Evolutionary conservation across 2,888 invertebrate species (phyloP), one percentile per base, ranked within the genome.

Genomic region (Drepanosiphum platanoidis): DNA sequence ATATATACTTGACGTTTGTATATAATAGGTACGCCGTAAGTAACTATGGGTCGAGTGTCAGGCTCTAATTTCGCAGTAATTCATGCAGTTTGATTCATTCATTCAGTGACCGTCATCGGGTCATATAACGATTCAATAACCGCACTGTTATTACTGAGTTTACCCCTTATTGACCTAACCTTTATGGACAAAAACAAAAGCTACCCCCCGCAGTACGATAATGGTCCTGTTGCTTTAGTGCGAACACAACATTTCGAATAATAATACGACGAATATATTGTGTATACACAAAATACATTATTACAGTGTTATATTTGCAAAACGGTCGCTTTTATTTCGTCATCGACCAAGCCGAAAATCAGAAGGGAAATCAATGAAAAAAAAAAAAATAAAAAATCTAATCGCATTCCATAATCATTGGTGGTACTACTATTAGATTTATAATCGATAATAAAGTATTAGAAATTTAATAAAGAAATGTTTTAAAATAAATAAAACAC

Each of bases 161-260:
- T 42, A 68, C 27, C 18, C n/a, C 34, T 58, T 46, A 30, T 34
- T 30, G 61, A 30, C 61, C 61, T 8, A 61, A 30, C 18, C 30
- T 27, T 61, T 8, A 11, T 39, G 5, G 22, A 7, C 27, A 27
- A 36, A 80, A 36, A 80, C 52, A 80, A 80, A 70, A 80, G 18
- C 27, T 30, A 58, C 22, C 80, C 52, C 80, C 30, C 13, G 30
- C 36, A 58, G 70, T 30, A 32, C 80, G 11, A 8, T 80, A 70
- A 80, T 70, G 36, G 64, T 22, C 1, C 18, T 32, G 61, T 27
- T 27, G 61, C 61, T 61, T n/a, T 9, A 61, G 61, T 30, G n/a
- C 27, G 27, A 61, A n/a, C 11, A 7, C 11, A 0, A 61, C 11
- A n/a, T 8, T 1, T 18, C 4, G 22, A 18, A 27, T 61, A 61